Base-by-base conservation (phyloP, 1,140 invertebrate species). In the Trinorchestia longiramus region DNA sequence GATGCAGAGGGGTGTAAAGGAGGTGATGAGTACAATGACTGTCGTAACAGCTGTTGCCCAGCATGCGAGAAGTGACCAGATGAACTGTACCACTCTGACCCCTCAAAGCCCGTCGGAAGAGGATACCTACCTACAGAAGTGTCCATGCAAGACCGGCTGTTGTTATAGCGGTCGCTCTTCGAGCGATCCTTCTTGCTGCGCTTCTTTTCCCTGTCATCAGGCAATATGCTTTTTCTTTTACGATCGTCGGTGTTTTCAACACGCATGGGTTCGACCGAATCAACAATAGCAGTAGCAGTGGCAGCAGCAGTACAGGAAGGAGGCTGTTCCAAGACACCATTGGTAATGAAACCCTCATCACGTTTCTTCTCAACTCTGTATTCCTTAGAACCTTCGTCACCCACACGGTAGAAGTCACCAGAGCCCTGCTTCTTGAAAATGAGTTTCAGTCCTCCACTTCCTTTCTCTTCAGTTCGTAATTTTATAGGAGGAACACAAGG, bases 371-470 rank as follows among this genome's bases (percentile, higher is more conserved):
- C 92, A 45, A 94, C 92, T 94, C 92, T 42, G 44, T 94, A 94
- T 43, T 94, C 92, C 43, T 94, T 94, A n/a, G 92, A 47, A 40
- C 92, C 92, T 47, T 94, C 92, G 44, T 94, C 92, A 45, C 92
- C 92, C 11, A 94, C 92, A 40, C 92, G 92, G 44, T 94, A 94
- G 40, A n/a, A 94, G 43, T 94, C 92, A n/a, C 92, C 92, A 11
- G 92, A 45, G 44, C 92, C 92, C 40, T 94, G 92, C 47, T 94
- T 94, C 92, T 94, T 94, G 43, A 94, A 94, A 94, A 94, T 94
- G 11, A 94, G 92, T 40, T 94, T 94, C 92, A 94, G 40, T 8
- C 92, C 92, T 23, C 92, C 92, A 28, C 92, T 45, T 40, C 92
- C 92, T 40, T 94, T 94, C 36, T 94, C 92, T 94, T 94, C 92